These are phyloP conservation scores for Heteromormyrus szaboi DNA, from an alignment of 2,797 vertebrate genomes.

Conservation along the genomic window DNA sequence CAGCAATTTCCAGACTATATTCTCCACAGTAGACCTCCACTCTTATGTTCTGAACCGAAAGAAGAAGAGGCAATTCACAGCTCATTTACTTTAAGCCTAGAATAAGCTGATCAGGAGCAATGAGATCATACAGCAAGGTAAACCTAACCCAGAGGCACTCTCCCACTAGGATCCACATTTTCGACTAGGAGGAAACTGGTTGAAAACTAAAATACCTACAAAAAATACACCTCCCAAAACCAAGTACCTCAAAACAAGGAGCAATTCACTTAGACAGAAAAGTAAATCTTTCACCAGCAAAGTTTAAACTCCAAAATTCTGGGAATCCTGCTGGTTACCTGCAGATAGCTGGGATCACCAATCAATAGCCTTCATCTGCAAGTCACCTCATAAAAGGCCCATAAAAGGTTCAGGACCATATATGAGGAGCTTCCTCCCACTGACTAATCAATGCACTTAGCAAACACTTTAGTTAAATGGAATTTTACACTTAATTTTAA, in stretches of 20 bases:
- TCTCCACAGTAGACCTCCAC: neutral
- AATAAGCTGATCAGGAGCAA: neutral
- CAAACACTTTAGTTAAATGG: neutral
- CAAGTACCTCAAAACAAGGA: neutral
- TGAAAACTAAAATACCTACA: neutral
- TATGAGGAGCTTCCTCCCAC: neutral
- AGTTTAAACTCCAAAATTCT: neutral
- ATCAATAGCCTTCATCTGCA: neutral
- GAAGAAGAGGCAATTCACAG: neutral
- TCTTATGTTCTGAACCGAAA: neutral
- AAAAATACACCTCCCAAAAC: neutral
- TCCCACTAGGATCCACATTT: neutral
- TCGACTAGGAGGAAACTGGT: neutral
- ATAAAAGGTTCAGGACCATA: neutral
- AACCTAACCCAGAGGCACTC: neutral
- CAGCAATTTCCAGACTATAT: neutral
- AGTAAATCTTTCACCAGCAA: neutral
- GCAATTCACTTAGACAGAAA: neutral
- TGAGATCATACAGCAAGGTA: neutral
- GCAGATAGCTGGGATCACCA: neutral
- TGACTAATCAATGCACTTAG: neutral
- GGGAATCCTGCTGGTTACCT: neutral
- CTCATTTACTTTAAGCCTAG: neutral
- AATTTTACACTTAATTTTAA: neutral
- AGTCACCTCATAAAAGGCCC: neutral